Evolutionary conservation across 2,888 invertebrate genomes (phyloP).

Genomic region (Dryomyza anilis): DNA sequence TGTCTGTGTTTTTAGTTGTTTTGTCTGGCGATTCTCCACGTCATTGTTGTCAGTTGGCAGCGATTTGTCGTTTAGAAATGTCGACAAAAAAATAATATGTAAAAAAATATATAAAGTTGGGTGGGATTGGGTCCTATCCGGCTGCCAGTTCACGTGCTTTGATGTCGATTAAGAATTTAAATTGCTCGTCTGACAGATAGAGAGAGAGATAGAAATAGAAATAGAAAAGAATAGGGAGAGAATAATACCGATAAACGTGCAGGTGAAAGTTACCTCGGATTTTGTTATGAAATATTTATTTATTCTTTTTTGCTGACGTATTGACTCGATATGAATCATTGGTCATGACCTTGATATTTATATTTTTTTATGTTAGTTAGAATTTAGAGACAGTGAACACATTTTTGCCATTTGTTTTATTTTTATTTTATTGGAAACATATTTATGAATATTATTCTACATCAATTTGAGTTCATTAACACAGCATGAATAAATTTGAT

Average conservation of each 20-base stretch:
- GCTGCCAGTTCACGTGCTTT: neutral
- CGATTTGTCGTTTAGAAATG: conserved; percentile 16
- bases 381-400: no score
- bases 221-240: neutral
- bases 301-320: conserved; percentile 9
- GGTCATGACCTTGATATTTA: conserved; percentile 24
- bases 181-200: neutral
- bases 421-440: no score
- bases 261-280: conserved; percentile 24
- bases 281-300: conserved; percentile 26
- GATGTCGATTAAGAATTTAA: conserved; percentile 17
- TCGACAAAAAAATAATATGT: neutral
- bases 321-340: conserved; percentile 19
- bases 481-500: neutral
- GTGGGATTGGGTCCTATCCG: neutral
- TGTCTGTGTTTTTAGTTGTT: conserved; percentile 15
- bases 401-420: no score
- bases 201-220: neutral
- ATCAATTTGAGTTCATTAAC: neutral
- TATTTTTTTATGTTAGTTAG: neutral
- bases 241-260: neutral
- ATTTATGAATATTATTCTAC: neutral
- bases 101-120: neutral
- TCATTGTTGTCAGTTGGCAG: conserved; percentile 15
- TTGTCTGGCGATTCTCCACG: conserved; percentile 16